These are phyloP conservation scores for Cossypha polioptera DNA, from an alignment of 2,797 vertebrate species.

Conservation along the genomic window DNA sequence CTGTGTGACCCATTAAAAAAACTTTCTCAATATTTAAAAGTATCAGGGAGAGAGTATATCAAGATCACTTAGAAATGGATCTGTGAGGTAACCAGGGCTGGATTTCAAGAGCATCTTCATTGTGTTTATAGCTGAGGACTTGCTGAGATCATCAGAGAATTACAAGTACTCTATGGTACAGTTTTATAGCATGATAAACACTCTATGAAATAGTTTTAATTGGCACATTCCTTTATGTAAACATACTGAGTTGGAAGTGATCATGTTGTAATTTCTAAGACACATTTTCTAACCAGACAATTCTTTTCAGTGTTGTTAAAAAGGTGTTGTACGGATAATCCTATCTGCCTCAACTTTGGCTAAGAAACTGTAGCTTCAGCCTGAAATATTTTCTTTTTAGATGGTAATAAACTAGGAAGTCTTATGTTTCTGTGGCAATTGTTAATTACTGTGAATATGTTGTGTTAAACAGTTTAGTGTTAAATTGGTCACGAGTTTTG, in stretches of 20 bases:
- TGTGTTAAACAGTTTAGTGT: background rate
- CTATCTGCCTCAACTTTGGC: background rate
- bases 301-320: background rate
- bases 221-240: background rate
- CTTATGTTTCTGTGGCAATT: background rate
- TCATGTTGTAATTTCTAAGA: rapidly evolving
- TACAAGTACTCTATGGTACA: background rate
- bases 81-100: background rate
- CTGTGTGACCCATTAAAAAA: background rate
- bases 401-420: background rate
- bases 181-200: background rate
- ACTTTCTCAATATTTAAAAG: background rate
- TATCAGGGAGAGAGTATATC: rapidly evolving
- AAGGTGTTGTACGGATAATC: background rate
- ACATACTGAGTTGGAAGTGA: background rate
- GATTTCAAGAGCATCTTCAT: background rate
- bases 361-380: background rate
- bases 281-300: background rate
- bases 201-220: background rate
- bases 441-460: background rate
- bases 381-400: background rate
- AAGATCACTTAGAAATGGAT: background rate
- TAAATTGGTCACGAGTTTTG: background rate
- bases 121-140: background rate
- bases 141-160: background rate